These are phyloP conservation scores for Lepus americanus DNA, from an alignment of 2,113 vertebrate species.

Conservation along the genomic window DNA sequence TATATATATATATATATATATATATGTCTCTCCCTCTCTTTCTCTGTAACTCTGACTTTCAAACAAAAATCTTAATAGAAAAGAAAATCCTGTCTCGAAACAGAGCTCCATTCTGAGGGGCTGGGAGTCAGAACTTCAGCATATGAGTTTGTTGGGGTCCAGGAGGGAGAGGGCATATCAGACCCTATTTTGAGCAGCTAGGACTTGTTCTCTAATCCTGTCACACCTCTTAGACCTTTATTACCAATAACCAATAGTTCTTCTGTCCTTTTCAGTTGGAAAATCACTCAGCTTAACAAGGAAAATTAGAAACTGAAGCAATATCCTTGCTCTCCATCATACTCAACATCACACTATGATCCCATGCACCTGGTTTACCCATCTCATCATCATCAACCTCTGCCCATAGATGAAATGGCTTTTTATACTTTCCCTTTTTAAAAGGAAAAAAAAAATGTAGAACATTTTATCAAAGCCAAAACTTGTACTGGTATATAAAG, in stretches of 20 bases:
- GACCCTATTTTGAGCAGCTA: neutral
- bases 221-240: neutral
- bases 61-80: too few relatives aligned
- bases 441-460: neutral
- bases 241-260: neutral
- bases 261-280: neutral
- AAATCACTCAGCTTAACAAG: neutral
- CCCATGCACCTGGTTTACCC: neutral
- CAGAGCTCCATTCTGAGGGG: neutral
- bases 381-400: neutral
- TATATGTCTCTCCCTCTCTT: too few relatives aligned
- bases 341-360: neutral
- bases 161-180: neutral
- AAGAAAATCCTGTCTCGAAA: neutral
- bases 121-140: neutral
- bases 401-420: neutral
- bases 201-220: neutral
- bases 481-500: neutral
- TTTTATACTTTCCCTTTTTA: neutral
- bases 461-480: neutral
- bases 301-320: neutral
- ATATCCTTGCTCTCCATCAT: neutral
- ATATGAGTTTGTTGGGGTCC: neutral
- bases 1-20: too few relatives aligned
- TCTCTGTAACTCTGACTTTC: too few relatives aligned